Percentiles rank a stretch among this genome's conserved stretches.
These are phyloP conservation scores for Lycocerus yunnanus DNA, from an alignment of 2,888 invertebrate species.

Conservation along the genomic window DNA sequence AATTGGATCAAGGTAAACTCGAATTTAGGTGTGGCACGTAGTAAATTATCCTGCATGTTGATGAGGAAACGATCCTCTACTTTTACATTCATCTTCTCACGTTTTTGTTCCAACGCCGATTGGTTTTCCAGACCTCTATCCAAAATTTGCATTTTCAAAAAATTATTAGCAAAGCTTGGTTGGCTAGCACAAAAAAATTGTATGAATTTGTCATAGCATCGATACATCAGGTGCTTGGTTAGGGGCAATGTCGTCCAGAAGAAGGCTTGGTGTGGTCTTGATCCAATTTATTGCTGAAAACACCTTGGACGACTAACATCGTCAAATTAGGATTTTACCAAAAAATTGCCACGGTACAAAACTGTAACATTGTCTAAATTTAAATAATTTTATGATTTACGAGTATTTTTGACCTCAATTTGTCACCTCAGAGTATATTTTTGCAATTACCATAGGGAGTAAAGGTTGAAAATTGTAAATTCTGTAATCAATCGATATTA, in stretches of 20 bases:
- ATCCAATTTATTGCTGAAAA: slow-evolving; percentile 25
- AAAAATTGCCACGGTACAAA: not conserved
- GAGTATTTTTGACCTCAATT: not conserved
- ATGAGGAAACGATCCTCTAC: slow-evolving; percentile 14
- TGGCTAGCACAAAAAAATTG: not conserved
- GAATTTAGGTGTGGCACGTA: slow-evolving; percentile 21
- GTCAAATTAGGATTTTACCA: not conserved
- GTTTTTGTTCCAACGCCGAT: not conserved
- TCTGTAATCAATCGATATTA: not conserved
- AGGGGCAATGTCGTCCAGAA: slow-evolving; percentile 32
- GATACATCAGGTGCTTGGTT: slow-evolving; percentile 19
- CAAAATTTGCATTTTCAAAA: not conserved
- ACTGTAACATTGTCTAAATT: not conserved
- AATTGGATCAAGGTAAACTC: slow-evolving; percentile 32
- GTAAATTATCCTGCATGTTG: slow-evolving; percentile 10
- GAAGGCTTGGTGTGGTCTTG: slow-evolving; percentile 36
- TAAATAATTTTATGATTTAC: not conserved
- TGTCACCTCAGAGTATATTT: not conserved
- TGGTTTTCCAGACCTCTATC: not conserved
- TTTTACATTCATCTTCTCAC: not conserved
- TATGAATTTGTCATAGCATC: not conserved
- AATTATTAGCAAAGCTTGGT: not conserved
- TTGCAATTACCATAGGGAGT: not conserved
- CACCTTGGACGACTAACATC: slow-evolving; percentile 8
- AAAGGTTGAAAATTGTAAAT: not conserved